Conservation (phyloP, 2,797 vertebrate species). For the Mastacembelus armatus region DNA sequence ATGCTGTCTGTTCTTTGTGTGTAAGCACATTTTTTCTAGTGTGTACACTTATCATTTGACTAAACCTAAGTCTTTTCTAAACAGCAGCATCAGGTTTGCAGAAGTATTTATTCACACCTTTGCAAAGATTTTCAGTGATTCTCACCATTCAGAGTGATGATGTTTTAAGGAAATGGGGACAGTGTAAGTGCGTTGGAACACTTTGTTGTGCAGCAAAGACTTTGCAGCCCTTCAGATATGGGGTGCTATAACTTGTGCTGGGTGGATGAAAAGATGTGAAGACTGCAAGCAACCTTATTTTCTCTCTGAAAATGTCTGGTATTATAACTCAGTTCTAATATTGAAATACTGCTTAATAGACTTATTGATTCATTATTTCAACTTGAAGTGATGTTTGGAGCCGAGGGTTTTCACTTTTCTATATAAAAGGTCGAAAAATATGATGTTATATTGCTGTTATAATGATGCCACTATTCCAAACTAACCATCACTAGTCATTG, state of each 20-base stretch:
- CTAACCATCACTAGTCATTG: conserved; percentile 57
- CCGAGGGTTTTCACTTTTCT: conserved; percentile 33
- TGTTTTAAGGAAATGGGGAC: conserved; percentile 76
- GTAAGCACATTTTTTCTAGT: conserved; percentile 14
- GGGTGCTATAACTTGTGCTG: conserved; percentile 80
- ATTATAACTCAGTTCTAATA: conserved; percentile 35
- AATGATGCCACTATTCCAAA: conserved; percentile 41
- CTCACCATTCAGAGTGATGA: conserved; percentile 74
- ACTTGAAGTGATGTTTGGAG: conserved; percentile 19
- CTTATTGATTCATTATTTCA: conserved; percentile 52
- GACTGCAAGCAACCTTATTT: conserved; percentile 62
- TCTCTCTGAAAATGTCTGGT: conserved; percentile 30
- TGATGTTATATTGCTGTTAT: conserved; percentile 26
- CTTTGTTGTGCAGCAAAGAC: conserved; percentile 75
- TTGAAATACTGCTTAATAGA: conserved; percentile 32
- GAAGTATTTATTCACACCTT: conserved; percentile 83
- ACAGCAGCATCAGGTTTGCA: conserved; percentile 61
- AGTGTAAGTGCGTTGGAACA: conserved; percentile 78
- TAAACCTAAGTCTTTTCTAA: conserved; percentile 30
- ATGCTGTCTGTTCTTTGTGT: not conserved
- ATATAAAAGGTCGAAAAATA: conserved; percentile 47
- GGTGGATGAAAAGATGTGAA: conserved; percentile 83
- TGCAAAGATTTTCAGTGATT: conserved; percentile 78
- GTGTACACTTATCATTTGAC: conserved; percentile 51
- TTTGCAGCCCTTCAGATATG: conserved; percentile 78